Base-by-base conservation (phyloP, 64 coral and sea anemone genomes). In the Pachyseris speciosa region DNA sequence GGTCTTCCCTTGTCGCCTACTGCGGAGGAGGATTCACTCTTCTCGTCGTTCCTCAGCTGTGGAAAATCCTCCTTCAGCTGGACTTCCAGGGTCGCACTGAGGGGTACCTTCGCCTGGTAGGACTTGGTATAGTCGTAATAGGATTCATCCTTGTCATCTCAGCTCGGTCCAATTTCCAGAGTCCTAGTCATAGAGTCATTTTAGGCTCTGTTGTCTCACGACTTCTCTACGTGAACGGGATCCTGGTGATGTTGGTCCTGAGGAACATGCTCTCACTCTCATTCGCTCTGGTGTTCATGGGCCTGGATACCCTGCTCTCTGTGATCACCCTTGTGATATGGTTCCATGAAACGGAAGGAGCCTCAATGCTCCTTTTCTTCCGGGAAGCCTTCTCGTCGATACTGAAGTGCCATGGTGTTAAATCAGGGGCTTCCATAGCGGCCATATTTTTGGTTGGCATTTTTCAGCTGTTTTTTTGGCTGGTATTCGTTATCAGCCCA, bases 201-300 rank as follows among this genome's bases (percentile, higher is more conserved):
- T 76, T 93, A 16, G 75, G 44, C 16, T 52, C 69, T 17, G 31
- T 93, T 12, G 29, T 30, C 1, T 59, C 36, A 36, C 64, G 91
- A 2, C 15, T 86, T 8, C 12, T 93, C 24, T 42, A 57, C n/a
- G 91, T 93, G 5, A 93, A 93, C 29, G 91, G 91, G 12, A 58
- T 74, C 70, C 8, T 87, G 1, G 71, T 93, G 2, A 32, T 78
- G 63, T 0, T 93, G 32, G 28, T 86, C 16, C 15, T 93, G 5
- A 65, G 73, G 33, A 25, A 59, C 12, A 70, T 79, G 58, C 10
- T 93, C 11, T 83, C 91, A 19, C 9, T 86, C 38, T 69, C 41
- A 34, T 93, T 93, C 13, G 91, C 71, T 26, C 59, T 79, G 28
- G 55, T 79, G 40, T 93, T 93, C 36, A 93, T 93, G 45, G 3